These are phyloP conservation scores for Lypha dubia DNA, from an alignment of 2,888 invertebrate genomes.

Conservation along the genomic window DNA sequence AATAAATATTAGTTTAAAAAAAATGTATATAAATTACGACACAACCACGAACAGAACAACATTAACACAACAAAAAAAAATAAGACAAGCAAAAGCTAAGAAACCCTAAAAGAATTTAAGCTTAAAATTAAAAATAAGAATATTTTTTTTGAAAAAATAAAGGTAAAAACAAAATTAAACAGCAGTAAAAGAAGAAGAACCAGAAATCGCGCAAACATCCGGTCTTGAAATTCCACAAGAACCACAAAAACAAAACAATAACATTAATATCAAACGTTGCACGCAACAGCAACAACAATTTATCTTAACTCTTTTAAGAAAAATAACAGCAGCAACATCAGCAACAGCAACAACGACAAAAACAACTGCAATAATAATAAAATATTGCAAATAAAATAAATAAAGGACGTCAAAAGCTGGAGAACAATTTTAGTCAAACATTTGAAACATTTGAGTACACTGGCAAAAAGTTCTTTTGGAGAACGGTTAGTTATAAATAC, in stretches of 20 bases:
- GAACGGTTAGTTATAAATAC: too few species aligned
- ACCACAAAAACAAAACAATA: slow-evolving; percentile 63
- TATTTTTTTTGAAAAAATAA: slow-evolving; percentile 37
- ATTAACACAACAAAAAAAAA: slow-evolving; percentile 19
- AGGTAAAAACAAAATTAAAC: slow-evolving; percentile 22
- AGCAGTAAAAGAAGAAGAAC: slow-evolving; percentile 66
- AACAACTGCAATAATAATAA: slow-evolving; percentile 49
- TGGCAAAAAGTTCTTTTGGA: not conserved
- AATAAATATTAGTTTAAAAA: slow-evolving; percentile 49
- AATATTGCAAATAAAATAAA: slow-evolving; percentile 46
- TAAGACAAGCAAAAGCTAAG: slow-evolving; percentile 33
- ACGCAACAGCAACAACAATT: slow-evolving; percentile 55
- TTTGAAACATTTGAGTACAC: slow-evolving; percentile 38
- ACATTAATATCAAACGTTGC: slow-evolving; percentile 53
- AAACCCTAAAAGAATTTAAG: slow-evolving; percentile 60
- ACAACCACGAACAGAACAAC: slow-evolving; percentile 16
- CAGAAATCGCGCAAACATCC: slow-evolving; percentile 76
- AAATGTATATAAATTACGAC: slow-evolving; percentile 37
- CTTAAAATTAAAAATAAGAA: slow-evolving; percentile 42
- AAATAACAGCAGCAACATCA: slow-evolving; percentile 22
- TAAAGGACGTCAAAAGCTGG: slow-evolving; percentile 47
- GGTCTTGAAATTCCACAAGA: slow-evolving; percentile 78
- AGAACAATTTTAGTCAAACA: slow-evolving; percentile 39
- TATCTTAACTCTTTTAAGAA: slow-evolving; percentile 57
- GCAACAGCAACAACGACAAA: slow-evolving; percentile 27